These are phyloP conservation scores for Cantharis lateralis DNA, from an alignment of 2,888 invertebrate species.

Conservation along the genomic window DNA sequence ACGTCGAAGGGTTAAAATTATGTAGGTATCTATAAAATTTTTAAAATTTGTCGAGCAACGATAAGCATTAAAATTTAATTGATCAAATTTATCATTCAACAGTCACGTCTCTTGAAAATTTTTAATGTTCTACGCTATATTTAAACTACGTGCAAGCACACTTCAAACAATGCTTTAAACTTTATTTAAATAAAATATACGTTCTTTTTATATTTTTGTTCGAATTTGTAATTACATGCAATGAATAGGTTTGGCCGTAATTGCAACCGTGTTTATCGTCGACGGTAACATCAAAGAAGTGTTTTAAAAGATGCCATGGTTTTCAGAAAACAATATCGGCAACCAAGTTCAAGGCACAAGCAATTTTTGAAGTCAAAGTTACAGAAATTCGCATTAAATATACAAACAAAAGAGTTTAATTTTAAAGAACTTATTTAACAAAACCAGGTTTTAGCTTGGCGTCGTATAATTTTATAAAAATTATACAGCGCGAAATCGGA, in stretches of 20 bases:
- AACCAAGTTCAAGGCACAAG: not conserved
- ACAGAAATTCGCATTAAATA: not conserved
- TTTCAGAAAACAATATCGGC: not conserved
- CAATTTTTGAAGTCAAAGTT: not conserved
- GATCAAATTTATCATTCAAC: not conserved
- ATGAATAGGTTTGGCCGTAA: not conserved
- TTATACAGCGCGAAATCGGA: not conserved
- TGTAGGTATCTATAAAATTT: not conserved
- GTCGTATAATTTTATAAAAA: not conserved
- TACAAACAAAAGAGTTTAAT: not conserved
- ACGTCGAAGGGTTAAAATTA: not conserved
- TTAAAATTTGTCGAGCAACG: not conserved
- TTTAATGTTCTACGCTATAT: not conserved
- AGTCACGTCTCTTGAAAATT: not conserved
- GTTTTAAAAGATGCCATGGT: not conserved
- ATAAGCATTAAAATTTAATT: not conserved
- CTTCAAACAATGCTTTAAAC: not conserved
- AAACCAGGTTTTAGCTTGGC: not conserved
- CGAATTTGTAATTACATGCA: not conserved
- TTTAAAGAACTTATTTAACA: not conserved
- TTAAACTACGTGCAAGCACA: not conserved
- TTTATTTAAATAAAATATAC: not conserved
- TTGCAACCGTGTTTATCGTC: not conserved
- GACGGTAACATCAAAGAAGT: not conserved
- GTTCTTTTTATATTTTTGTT: not conserved